Base-by-base conservation (phyloP, 2,888 invertebrate genomes). In the Drosophila meridiana region DNA sequence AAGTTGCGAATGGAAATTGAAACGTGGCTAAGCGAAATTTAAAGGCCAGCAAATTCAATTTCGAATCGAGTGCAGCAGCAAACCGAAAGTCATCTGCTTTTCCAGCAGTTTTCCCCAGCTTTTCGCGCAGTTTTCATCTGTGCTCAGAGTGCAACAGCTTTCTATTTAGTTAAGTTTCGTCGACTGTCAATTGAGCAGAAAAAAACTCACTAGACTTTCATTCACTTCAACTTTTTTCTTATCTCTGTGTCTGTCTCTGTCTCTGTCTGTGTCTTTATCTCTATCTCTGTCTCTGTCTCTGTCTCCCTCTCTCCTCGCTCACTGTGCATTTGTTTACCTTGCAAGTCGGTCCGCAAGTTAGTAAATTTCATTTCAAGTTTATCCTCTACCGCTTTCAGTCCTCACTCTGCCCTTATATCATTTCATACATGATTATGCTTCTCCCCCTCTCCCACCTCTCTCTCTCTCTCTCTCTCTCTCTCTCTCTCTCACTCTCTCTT, bases 301-400 rank as follows among this genome's bases (percentile, higher is more conserved):
- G 9, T 30, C 32, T 47, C 11, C 3, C 32, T 9, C 26, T 36
- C 40, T 53, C 14, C 30, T 11, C 1, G n/a, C 30, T 65, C 36
- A 42, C 47, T 38, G 36, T 62, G 60, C 67, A 71, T 79, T 78
- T 78, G 80, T 78, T 78, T 78, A 76, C 76, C 80, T 79, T 75
- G 71, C 63, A 66, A 77, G 69, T 78, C 75, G 66, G 56, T 62
- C 67, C 64, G 71, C 78, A 75, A 65, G 67, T 68, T 76, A 80
- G 80, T 67, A 80, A 80, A 78, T 80, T 80, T 69, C 80, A 76
- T 72, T 76, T 72, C 52, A 74, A 78, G 63, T 74, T 78, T 66
- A 65, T 68, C 48, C 62, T 14, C 56, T 38, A 20, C 60, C 20
- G 11, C 50, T 30, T 36, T 3, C 50, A 9, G 4, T 38, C 36